These are phyloP conservation scores for Mormyrus proboscirostris DNA, from an alignment of 2,797 vertebrate genomes.

Conservation along the genomic window DNA sequence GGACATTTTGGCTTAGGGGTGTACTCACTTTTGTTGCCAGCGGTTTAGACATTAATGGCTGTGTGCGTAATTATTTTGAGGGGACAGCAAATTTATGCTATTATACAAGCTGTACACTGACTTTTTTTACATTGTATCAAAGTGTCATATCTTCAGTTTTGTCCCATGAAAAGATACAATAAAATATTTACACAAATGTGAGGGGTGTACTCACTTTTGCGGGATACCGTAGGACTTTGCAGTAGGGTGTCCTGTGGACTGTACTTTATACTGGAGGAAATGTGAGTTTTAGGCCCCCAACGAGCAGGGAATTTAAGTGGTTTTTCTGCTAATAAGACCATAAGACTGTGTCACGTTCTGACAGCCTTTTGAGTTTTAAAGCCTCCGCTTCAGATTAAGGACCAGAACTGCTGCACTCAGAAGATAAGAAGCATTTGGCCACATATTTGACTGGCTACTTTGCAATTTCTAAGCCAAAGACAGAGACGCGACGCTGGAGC, in stretches of 20 bases:
- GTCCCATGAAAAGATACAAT: too few relatives aligned
- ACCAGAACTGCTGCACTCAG: not conserved
- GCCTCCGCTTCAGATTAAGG: not conserved
- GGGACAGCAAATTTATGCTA: too few relatives aligned
- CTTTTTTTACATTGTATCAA: too few relatives aligned
- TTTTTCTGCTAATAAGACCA: constrained; percentile 20
- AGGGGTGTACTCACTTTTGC: too few relatives aligned
- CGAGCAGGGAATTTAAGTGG: not conserved
- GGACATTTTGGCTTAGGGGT: too few relatives aligned
- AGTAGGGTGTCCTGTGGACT: not conserved
- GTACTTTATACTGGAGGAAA: not conserved
- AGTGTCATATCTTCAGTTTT: too few relatives aligned
- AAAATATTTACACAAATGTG: too few relatives aligned
- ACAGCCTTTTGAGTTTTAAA: not conserved
- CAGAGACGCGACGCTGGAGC: not conserved
- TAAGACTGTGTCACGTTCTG: constrained; percentile 28
- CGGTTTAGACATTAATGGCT: too few relatives aligned
- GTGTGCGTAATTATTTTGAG: too few relatives aligned
- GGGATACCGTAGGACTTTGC: not conserved
- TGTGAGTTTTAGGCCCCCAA: not conserved
- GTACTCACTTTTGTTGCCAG: too few relatives aligned
- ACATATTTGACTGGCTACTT: not conserved
- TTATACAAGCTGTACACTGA: too few relatives aligned
- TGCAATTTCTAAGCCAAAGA: not conserved
- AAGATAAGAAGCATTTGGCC: not conserved